phyloP scores from a whole-genome alignment of 2,797 vertebrate species.

The Lepilemur septentrionalis region DNA sequence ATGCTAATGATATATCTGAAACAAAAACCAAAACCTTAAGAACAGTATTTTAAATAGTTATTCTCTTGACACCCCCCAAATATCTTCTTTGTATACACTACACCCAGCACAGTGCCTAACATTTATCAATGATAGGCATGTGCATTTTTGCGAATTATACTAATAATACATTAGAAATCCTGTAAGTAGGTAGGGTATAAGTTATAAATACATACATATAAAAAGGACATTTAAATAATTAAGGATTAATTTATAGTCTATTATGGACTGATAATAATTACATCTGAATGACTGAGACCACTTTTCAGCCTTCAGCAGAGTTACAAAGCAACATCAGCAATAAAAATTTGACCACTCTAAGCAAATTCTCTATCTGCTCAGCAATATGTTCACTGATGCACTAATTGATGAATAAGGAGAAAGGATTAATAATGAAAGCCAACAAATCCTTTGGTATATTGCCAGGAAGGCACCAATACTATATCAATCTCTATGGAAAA shows the following conservation, averaged over 20 bases:
- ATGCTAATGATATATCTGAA: neutral
- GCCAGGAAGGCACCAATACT: neutral
- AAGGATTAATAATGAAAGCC: constrained; percentile 38
- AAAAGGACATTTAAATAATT: neutral
- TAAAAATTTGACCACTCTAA: constrained; percentile 4
- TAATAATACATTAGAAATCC: neutral
- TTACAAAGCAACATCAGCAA: neutral
- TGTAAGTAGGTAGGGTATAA: neutral
- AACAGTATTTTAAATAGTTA: neutral
- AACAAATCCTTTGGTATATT: constrained; percentile 33
- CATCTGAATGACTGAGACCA: neutral
- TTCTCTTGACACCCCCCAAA: neutral
- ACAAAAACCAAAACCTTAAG: neutral
- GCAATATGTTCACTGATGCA: neutral
- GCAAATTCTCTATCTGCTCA: constrained; percentile 21
- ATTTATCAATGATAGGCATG: neutral
- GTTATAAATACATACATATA: neutral
- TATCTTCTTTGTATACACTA: neutral
- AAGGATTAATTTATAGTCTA: constrained; percentile 26
- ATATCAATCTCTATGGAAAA: neutral
- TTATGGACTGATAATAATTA: neutral
- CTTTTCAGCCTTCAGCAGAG: neutral
- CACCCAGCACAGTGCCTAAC: neutral
- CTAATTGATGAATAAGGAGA: neutral
- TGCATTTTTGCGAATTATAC: neutral